These are phyloP conservation scores for Plusia festucae DNA, from an alignment of 2,888 invertebrate species.

Conservation along the genomic window DNA sequence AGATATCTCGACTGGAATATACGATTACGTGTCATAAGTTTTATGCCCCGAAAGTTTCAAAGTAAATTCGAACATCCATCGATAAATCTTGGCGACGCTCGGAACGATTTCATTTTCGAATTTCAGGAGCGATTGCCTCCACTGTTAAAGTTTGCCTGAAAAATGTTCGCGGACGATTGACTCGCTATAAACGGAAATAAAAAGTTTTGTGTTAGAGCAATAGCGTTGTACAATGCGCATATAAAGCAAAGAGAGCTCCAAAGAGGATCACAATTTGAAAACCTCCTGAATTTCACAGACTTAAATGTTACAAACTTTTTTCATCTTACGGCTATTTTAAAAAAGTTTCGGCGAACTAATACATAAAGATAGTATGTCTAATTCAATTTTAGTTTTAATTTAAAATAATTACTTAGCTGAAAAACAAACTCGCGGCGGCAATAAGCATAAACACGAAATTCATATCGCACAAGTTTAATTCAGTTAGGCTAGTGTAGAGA, in stretches of 20 bases:
- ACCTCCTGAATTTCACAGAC: conserved; percentile 73
- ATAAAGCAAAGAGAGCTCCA: conserved; percentile 81
- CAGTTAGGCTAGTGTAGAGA: conserved; percentile 79
- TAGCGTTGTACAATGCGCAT: conserved; percentile 85
- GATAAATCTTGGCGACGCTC: conserved; percentile 89
- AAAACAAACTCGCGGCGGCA: conserved; percentile 73
- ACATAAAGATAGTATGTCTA: conserved; percentile 17
- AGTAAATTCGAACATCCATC: conserved; percentile 89
- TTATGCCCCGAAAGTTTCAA: conserved; percentile 87
- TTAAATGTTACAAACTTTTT: conserved; percentile 80
- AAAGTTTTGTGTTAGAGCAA: conserved; percentile 89
- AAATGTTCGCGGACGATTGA: conserved; percentile 89
- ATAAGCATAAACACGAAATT: conserved; percentile 79
- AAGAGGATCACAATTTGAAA: conserved; percentile 82
- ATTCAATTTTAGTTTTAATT: conserved; percentile 48
- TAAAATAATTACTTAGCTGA: conserved; percentile 65
- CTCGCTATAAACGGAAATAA: conserved; percentile 89
- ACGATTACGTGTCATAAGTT: conserved; percentile 89
- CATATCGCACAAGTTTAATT: conserved; percentile 81
- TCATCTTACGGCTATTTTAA: conserved; percentile 68
- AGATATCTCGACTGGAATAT: conserved; percentile 82
- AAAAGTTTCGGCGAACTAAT: conserved; percentile 59
- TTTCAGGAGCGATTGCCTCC: conserved; percentile 89
- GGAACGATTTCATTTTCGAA: conserved; percentile 89
- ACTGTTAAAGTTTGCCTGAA: conserved; percentile 90